These are phyloP conservation scores for Eulemur albifrons DNA, from an alignment of 2,797 vertebrate genomes.

Conservation along the genomic window DNA sequence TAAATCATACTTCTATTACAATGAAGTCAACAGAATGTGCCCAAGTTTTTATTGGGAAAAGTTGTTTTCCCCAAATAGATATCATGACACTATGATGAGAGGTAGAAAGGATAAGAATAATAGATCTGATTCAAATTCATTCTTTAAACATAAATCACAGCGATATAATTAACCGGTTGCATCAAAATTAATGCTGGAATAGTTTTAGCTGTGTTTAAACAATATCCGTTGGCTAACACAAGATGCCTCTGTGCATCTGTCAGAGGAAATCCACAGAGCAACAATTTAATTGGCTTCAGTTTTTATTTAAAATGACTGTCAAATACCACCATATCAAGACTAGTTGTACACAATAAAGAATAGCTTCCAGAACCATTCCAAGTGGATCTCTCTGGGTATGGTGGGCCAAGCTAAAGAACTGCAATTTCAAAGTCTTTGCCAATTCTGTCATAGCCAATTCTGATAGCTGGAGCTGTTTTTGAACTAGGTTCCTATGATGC, in stretches of 20 bases:
- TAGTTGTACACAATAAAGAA: constrained; percentile 6
- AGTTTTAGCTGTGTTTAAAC: background rate
- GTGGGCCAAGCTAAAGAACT: background rate
- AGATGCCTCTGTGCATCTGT: constrained; percentile 23
- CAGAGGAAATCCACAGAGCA: constrained; percentile 35
- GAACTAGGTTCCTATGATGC: background rate
- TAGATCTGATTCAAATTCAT: constrained; percentile 10
- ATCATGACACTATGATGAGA: background rate
- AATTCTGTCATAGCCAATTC: constrained; percentile 10
- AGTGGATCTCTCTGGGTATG: background rate
- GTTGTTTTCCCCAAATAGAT: background rate
- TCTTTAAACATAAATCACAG: constrained; percentile 13
- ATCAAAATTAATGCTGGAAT: background rate
- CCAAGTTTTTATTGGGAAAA: background rate
- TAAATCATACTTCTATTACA: background rate
- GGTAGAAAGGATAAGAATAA: background rate
- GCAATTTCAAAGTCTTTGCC: constrained; percentile 36
- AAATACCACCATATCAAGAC: constrained; percentile 29
- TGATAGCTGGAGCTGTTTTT: background rate
- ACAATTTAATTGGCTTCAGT: constrained; percentile 16
- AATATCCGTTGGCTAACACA: background rate
- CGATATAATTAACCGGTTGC: background rate
- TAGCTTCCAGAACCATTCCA: constrained; percentile 33
- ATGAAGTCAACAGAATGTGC: background rate
- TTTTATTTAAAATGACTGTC: constrained; percentile 40